These are phyloP conservation scores for Antheraea assamensis DNA, from an alignment of 2,888 invertebrate genomes.

Conservation along the genomic window DNA sequence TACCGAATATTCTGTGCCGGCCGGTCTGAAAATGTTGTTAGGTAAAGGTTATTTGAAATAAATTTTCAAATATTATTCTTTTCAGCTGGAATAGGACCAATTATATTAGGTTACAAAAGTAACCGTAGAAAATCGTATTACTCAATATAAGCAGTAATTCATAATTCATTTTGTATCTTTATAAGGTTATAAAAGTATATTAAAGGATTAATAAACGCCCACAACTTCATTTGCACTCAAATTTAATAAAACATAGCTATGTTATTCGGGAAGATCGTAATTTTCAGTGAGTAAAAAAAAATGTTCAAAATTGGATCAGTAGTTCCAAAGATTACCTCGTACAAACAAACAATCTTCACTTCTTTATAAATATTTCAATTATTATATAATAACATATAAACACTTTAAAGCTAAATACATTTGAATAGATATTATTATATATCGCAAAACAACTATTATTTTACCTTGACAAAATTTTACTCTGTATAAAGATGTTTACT, in stretches of 20 bases:
- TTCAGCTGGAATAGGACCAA: neutral
- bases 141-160: too few species aligned
- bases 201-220: too few species aligned
- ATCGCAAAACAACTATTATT: neutral
- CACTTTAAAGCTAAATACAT: neutral
- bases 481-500: conserved; percentile 1
- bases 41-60: neutral
- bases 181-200: too few species aligned
- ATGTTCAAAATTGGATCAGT: too few species aligned
- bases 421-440: neutral
- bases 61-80: neutral
- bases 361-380: neutral
- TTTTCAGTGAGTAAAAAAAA: too few species aligned
- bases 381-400: neutral
- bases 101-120: neutral
- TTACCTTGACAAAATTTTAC: neutral
- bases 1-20: neutral
- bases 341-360: too few species aligned
- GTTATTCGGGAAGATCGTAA: too few species aligned
- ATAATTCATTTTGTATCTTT: too few species aligned
- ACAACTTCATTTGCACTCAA: too few species aligned
- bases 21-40: neutral
- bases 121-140: too few species aligned
- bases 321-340: too few species aligned
- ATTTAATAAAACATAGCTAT: too few species aligned